Evolutionary conservation across 2,797 vertebrate species (phyloP), one percentile per base, ranked within the genome.

Genomic region (Bradypus variegatus): DNA sequence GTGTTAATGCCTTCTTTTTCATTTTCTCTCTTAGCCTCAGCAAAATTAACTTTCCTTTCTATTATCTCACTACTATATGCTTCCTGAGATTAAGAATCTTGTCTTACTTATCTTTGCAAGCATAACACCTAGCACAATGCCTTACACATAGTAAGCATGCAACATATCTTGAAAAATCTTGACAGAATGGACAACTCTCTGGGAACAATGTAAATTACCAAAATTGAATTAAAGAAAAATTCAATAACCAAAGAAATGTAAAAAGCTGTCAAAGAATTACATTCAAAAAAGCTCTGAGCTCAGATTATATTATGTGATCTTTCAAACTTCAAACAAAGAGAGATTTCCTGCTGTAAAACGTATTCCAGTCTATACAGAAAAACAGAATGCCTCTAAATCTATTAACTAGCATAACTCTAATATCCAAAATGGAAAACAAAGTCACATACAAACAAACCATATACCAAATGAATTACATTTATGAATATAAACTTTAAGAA

Each of bases 191-290:
- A 88, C 7, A 81, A 84, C 15, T 91, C 38, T 69, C 58, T 60
- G 13, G 8, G 8, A 81, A 85, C 31, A 88, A 82, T 14, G 21
- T 48, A 90, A 69, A 94, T 60, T 86, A 50, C n/a, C 36, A 83
- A 93, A 88, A 80, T 3, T 86, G 27, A 79, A 29, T 82, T 48
- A 92, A 77, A 60, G 21, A 84, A 82, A 89, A 88, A 79, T 62
- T 86, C 91, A 75, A 50, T 41, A 78, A 45, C 27, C 23, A 88
- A 86, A 81, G 53, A 92, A 91, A 78, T 12, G 7, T 27, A 79
- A 92, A 94, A 72, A 36, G 45, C 36, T 67, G 3, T 58, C 69
- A 91, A 80, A 89, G 41, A 93, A 92, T 36, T 73, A 91, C 27
- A 85, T 70, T 89, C 18, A 79, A 91, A 79, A 84, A 90, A 78